A percentile compares a stretch with the other conserved stretches of the same genome.
phyloP scores from a whole-genome alignment of 2,888 invertebrate genomes.

The Drosophila peninsularis region DNA sequence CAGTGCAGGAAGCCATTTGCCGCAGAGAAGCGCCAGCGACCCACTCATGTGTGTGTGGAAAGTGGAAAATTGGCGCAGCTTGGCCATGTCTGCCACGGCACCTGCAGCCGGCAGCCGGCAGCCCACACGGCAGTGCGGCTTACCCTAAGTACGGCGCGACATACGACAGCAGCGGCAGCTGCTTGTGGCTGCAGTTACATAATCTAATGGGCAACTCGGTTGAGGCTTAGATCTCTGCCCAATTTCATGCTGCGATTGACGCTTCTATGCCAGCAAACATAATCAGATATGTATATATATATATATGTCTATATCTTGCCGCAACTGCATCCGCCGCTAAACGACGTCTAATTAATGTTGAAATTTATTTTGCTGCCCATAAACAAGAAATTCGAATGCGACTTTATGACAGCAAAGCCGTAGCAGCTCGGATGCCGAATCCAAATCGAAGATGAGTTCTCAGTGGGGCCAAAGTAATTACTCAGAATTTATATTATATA shows the following conservation, averaged over 20 bases:
- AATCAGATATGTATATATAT: constrained; percentile 8
- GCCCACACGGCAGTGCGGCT: constrained; percentile 62
- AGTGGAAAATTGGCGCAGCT: constrained; percentile 62
- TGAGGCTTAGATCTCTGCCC: constrained; percentile 61
- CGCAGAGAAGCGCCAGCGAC: constrained; percentile 27
- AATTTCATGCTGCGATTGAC: constrained; percentile 65
- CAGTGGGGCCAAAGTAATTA: constrained; percentile 53
- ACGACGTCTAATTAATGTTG: constrained; percentile 74
- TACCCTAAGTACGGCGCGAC: constrained; percentile 73
- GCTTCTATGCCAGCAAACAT: constrained; percentile 39
- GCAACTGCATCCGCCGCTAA: constrained; percentile 54
- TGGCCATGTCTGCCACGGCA: constrained; percentile 54
- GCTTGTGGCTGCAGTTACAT: constrained; percentile 57
- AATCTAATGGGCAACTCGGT: constrained; percentile 63
- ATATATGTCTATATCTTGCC: neutral
- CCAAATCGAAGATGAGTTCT: neutral
- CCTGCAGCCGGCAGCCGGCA: constrained; percentile 64
- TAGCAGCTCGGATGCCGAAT: constrained; percentile 4
- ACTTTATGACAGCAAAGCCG: constrained; percentile 53
- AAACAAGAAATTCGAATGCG: constrained; percentile 45
- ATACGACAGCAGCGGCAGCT: constrained; percentile 63
- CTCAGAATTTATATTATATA: constrained; percentile 69
- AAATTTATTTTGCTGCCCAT: constrained; percentile 56
- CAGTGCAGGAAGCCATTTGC: constrained; percentile 76
- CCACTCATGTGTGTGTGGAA: constrained; percentile 37